Evolutionary conservation across 1,140 invertebrate species (phyloP).

Genomic region (Luehdorfia chinensis): DNA sequence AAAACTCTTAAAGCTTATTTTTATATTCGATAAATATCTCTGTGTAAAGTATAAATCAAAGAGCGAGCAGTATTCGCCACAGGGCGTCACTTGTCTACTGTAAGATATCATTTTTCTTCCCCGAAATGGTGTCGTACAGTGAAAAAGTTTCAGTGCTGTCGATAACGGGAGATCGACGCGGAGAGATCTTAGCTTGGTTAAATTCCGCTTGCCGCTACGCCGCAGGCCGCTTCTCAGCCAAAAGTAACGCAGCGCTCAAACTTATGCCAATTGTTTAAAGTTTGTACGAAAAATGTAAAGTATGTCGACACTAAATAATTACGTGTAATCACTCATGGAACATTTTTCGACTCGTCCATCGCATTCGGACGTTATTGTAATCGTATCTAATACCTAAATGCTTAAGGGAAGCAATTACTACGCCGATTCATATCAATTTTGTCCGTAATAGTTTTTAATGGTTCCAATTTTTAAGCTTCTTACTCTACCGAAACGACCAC

Average conservation of each 20-base stretch:
- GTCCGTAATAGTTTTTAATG: slow-evolving; percentile 73
- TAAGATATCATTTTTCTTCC: slow-evolving; percentile 66
- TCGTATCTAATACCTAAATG: slow-evolving; percentile 57
- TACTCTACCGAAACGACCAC: slow-evolving; percentile 58
- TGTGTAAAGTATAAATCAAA: slow-evolving; percentile 63
- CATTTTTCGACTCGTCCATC: slow-evolving; percentile 45
- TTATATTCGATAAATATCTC: slow-evolving; percentile 71
- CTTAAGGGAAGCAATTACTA: slow-evolving; percentile 68
- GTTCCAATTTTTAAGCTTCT: slow-evolving; percentile 73
- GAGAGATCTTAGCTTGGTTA: slow-evolving; percentile 43
- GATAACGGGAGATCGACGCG: slow-evolving; percentile 45
- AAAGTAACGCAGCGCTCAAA: slow-evolving; percentile 45
- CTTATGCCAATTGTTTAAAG: slow-evolving; percentile 34
- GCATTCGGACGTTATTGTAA: slow-evolving; percentile 57
- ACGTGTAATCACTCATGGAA: slow-evolving; percentile 26
- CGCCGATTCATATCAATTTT: slow-evolving; percentile 74
- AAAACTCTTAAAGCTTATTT: slow-evolving; percentile 74
- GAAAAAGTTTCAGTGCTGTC: slow-evolving; percentile 27
- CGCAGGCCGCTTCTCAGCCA: slow-evolving; percentile 28
- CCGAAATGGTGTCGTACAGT: slow-evolving; percentile 63
- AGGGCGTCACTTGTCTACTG: slow-evolving; percentile 39
- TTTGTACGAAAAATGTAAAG: slow-evolving; percentile 29
- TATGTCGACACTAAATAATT: slow-evolving; percentile 27
- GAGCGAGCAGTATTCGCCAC: slow-evolving; percentile 39
- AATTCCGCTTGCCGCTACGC: slow-evolving; percentile 38